phyloP scores from a whole-genome alignment of 2,888 invertebrate species.

The Rosalia funebris region DNA sequence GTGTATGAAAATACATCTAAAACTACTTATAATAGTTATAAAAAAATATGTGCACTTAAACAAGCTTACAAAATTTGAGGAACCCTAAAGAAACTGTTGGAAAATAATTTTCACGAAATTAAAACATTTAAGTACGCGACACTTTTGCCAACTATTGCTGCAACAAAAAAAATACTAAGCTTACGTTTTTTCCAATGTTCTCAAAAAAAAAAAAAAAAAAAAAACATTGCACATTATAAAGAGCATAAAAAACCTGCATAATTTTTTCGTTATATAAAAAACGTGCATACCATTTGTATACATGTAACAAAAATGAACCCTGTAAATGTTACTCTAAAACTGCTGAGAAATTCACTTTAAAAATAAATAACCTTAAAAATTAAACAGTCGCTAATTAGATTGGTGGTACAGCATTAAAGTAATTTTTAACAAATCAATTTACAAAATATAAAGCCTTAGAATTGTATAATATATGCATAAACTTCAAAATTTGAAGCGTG shows the following conservation, averaged over 20 bases:
- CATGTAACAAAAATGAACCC: conserved; percentile 8
- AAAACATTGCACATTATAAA: conserved; percentile 7
- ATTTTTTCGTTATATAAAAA: background rate
- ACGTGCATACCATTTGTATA: conserved; percentile 4
- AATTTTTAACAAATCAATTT: background rate
- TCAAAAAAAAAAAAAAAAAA: background rate
- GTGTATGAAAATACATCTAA: conserved; percentile 23
- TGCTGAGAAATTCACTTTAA: background rate
- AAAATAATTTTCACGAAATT: too few species aligned
- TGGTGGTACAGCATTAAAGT: conserved; percentile 8
- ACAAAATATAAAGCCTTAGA: background rate
- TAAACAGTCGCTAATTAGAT: conserved; percentile 8
- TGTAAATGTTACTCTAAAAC: conserved; percentile 11
- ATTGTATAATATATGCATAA: too few species aligned
- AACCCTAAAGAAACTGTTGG: background rate
- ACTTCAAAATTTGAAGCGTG: too few species aligned
- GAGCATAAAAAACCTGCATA: background rate
- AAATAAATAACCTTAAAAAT: conserved; percentile 1
- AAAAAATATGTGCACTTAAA: conserved; percentile 11
- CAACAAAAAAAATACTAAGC: too few species aligned
- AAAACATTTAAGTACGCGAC: too few species aligned
- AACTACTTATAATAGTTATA: conserved; percentile 6
- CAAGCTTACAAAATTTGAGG: conserved; percentile 6
- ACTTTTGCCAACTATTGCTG: too few species aligned
- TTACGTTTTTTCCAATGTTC: background rate